These are phyloP conservation scores for Clinocottus analis DNA, from an alignment of 2,113 vertebrate genomes.

Conservation along the genomic window DNA sequence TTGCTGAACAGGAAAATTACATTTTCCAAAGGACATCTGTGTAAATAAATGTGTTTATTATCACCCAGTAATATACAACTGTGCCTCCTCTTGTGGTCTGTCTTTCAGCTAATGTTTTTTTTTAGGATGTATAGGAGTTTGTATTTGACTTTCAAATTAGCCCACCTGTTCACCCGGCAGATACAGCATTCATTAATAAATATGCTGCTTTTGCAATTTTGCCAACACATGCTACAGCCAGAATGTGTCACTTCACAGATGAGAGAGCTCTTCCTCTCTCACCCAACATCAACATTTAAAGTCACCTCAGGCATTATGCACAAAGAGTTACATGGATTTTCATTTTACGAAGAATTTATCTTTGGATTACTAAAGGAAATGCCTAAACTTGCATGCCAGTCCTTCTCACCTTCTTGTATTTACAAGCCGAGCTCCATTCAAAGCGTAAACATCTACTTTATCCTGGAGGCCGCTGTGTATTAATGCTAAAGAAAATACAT, in stretches of 20 bases:
- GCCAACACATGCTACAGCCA: conserved; percentile 2
- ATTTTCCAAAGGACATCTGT: background rate
- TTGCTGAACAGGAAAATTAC: background rate
- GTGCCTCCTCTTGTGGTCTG: background rate
- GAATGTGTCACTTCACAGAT: conserved; percentile 20
- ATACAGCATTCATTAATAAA: conserved; percentile 39
- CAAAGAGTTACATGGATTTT: no score
- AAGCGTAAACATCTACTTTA: conserved; percentile 7
- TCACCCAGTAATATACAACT: background rate
- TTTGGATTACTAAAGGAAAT: no score
- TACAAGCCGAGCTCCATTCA: background rate
- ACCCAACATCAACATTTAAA: conserved; percentile 13
- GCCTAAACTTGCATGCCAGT: background rate
- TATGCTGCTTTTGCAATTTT: conserved; percentile 31
- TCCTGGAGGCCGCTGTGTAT: background rate
- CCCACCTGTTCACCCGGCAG: conserved; percentile 43
- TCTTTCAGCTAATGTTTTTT: background rate
- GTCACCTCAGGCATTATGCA: background rate
- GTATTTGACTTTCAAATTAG: conserved; percentile 52
- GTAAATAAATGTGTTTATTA: background rate
- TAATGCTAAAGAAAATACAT: background rate
- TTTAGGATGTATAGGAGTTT: background rate
- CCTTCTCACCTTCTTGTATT: conserved; percentile 19
- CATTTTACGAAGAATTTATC: no score
- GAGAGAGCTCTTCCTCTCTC: conserved; percentile 1